These are phyloP conservation scores for Oceanites oceanicus DNA, from an alignment of 2,113 vertebrate genomes.

Conservation along the genomic window DNA sequence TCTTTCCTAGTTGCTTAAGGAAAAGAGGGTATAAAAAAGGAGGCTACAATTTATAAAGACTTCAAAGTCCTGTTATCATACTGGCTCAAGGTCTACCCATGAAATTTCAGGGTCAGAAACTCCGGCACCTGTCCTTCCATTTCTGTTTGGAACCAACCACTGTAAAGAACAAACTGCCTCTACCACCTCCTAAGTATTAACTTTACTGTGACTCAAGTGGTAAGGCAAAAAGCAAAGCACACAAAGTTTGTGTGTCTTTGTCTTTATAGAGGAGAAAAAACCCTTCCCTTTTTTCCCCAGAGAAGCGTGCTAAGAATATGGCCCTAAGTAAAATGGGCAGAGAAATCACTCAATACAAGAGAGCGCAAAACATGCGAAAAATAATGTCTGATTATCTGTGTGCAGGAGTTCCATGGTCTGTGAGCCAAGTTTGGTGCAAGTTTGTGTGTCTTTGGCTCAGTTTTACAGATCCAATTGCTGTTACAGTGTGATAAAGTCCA, in stretches of 20 bases:
- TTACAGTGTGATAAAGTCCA: background rate
- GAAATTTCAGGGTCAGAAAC: background rate
- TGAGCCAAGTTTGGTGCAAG: background rate
- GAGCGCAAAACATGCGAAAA: background rate
- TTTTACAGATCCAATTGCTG: background rate
- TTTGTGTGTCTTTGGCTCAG: background rate
- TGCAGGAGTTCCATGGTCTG: background rate
- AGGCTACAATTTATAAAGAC: background rate
- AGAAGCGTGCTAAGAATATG: background rate
- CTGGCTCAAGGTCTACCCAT: background rate
- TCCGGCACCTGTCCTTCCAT: background rate
- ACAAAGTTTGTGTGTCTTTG: background rate
- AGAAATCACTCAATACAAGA: background rate
- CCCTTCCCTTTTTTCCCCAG: rapidly evolving
- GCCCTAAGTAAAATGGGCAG: background rate
- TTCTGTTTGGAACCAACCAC: background rate
- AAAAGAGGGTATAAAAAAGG: background rate
- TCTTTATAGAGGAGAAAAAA: background rate
- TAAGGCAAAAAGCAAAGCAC: background rate
- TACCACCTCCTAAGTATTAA: background rate
- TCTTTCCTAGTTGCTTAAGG: background rate
- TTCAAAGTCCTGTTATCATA: background rate
- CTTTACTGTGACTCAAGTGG: background rate
- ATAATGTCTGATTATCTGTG: rapidly evolving
- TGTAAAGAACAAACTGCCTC: background rate